Percentiles rank a stretch among this genome's conserved stretches.
phyloP scores from a whole-genome alignment of 2,888 invertebrate genomes.

The Phragmatobia fuliginosa region DNA sequence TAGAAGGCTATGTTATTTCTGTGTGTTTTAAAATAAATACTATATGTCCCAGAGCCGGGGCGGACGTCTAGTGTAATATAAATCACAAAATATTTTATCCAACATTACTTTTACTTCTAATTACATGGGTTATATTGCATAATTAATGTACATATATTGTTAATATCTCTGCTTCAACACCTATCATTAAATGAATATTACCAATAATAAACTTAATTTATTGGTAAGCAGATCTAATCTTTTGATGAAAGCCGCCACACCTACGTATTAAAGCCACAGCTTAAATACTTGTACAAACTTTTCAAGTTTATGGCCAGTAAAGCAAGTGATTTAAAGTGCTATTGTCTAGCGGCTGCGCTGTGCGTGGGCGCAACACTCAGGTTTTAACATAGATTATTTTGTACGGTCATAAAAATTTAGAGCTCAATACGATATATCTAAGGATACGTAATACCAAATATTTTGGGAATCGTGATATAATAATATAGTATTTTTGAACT shows the following conservation, averaged over 20 bases:
- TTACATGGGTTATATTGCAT: constrained; percentile 21
- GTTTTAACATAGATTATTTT: constrained; percentile 50
- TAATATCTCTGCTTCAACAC: constrained; percentile 25
- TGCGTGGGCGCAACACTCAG: constrained; percentile 29
- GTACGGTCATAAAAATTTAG: constrained; percentile 1
- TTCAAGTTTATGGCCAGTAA: constrained; percentile 45
- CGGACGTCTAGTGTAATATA: no score
- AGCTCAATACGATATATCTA: not conserved
- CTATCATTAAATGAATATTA: constrained; percentile 40
- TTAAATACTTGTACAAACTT: constrained; percentile 31
- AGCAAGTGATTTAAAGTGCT: constrained; percentile 55
- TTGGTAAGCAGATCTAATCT: constrained; percentile 25
- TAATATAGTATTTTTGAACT: not conserved
- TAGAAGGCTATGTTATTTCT: no score
- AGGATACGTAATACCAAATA: not conserved
- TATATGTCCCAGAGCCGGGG: no score
- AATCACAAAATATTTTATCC: not conserved
- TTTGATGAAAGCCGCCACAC: constrained; percentile 36
- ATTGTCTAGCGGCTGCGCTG: constrained; percentile 49
- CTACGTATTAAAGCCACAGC: constrained; percentile 42
- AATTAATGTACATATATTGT: constrained; percentile 36
- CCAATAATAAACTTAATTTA: constrained; percentile 44
- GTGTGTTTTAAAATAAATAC: no score
- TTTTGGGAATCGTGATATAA: not conserved
- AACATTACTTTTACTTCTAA: not conserved